These are phyloP conservation scores for Neelides sp. DNA, from an alignment of 1,140 invertebrate species.

Conservation along the genomic window DNA sequence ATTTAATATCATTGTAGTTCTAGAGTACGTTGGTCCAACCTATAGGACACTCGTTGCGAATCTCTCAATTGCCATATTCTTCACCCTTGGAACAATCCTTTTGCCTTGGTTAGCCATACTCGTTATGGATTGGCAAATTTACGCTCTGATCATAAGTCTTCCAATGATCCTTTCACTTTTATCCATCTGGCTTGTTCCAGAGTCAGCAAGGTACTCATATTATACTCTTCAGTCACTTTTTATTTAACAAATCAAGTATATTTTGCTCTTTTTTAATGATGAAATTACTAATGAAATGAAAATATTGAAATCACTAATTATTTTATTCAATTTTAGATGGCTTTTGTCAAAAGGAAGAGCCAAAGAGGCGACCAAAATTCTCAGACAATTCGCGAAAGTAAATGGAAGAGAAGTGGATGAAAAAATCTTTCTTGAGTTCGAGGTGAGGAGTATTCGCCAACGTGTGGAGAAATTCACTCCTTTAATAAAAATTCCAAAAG, in stretches of 20 bases:
- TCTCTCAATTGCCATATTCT: constrained; percentile 75
- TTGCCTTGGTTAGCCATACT: constrained; percentile 69
- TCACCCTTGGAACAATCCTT: constrained; percentile 60
- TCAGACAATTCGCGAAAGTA: constrained; percentile 63
- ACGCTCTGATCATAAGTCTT: constrained; percentile 56
- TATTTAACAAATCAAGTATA: not conserved
- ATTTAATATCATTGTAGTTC: constrained; percentile 42
- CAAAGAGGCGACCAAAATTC: constrained; percentile 59
- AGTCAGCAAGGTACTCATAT: constrained; percentile 55
- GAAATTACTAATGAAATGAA: not conserved
- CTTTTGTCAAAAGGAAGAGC: constrained; percentile 65
- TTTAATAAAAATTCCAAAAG: too few species aligned
- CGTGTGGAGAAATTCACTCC: not conserved
- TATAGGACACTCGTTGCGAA: constrained; percentile 77
- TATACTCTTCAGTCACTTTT: not conserved
- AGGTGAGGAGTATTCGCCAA: constrained; percentile 40
- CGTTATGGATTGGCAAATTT: constrained; percentile 59
- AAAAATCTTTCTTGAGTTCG: constrained; percentile 56
- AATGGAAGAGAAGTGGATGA: constrained; percentile 61
- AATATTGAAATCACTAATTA: not conserved
- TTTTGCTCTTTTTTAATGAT: not conserved
- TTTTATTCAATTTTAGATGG: constrained; percentile 47
- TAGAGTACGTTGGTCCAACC: constrained; percentile 76
- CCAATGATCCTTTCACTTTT: constrained; percentile 55
- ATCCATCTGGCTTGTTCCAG: constrained; percentile 62